Percentiles rank a stretch among this genome's conserved stretches.
Evolutionary conservation across 2,888 invertebrate genomes (phyloP).

Genomic region (Ptychoptera albimana): DNA sequence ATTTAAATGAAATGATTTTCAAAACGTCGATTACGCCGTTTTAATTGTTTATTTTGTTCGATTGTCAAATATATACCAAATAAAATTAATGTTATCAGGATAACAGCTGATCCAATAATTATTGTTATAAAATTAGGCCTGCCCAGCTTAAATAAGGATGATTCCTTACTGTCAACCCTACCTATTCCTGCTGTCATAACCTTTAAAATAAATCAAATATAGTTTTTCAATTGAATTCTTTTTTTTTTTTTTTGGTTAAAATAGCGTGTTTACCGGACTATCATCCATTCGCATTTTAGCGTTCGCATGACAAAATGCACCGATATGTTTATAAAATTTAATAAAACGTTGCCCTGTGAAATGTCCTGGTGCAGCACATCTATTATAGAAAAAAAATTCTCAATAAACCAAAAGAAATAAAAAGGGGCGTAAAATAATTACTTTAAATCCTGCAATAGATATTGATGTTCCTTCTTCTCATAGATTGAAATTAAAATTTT

Average conservation of each 20-base stretch:
- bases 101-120: constrained; percentile 3
- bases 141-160: too few species aligned
- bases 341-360: constrained; percentile 7
- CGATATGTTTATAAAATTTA: constrained; percentile 5
- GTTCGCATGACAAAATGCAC: constrained; percentile 6
- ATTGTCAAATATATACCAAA: constrained; percentile 4
- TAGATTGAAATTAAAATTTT: constrained; percentile 6
- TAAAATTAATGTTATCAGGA: constrained; percentile 4
- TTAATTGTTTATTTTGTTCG: constrained; percentile 2
- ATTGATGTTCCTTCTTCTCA: constrained; percentile 5
- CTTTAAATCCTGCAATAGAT: constrained; percentile 6
- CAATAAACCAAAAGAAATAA: not conserved
- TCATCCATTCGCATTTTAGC: not conserved
- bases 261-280: too few species aligned
- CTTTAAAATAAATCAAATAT: too few species aligned
- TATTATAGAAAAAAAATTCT: not conserved
- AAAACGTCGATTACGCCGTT: constrained; percentile 4
- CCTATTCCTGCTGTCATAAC: too few species aligned
- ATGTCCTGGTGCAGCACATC: constrained; percentile 7
- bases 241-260: too few species aligned
- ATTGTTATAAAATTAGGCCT: constrained; percentile 5
- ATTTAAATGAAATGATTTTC: not conserved
- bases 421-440: too few species aligned
- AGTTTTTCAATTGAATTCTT: too few species aligned
- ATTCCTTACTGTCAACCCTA: too few species aligned